A percentile compares a stretch with the other conserved stretches of the same genome.
These are phyloP conservation scores for Urocitellus parryii DNA, from an alignment of 2,113 vertebrate species.

Conservation along the genomic window DNA sequence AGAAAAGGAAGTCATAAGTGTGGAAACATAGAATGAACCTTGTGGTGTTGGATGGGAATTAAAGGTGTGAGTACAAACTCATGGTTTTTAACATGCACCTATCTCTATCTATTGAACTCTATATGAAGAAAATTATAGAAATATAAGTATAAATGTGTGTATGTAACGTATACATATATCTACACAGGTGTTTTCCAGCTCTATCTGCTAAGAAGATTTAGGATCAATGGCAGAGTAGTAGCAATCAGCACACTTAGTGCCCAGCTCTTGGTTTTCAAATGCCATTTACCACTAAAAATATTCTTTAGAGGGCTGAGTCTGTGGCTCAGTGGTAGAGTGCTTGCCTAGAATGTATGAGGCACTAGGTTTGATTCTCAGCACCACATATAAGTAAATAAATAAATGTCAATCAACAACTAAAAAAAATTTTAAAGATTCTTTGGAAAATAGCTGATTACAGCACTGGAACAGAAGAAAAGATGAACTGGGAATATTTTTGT, in stretches of 20 bases:
- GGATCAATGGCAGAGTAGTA: background rate
- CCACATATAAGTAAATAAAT: no score
- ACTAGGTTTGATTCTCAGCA: no score
- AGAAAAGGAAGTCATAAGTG: slow-evolving; percentile 11
- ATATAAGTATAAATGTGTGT: background rate
- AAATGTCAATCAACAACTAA: no score
- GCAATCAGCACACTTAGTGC: background rate
- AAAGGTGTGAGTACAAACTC: background rate
- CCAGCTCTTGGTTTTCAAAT: slow-evolving; percentile 34
- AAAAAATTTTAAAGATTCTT: background rate
- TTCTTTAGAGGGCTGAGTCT: background rate
- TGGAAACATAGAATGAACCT: background rate
- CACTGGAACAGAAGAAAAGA: background rate
- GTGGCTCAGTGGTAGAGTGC: no score
- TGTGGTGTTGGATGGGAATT: background rate
- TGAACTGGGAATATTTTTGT: background rate
- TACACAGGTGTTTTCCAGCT: background rate
- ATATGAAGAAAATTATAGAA: background rate
- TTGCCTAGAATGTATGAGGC: no score
- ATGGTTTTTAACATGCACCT: background rate
- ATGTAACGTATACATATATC: background rate
- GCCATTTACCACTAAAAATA: background rate
- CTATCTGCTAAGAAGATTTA: background rate
- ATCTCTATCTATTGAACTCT: background rate
- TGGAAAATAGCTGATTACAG: background rate